Conservation (phyloP, 2,888 invertebrate species). For the Tetranychus truncatus region DNA sequence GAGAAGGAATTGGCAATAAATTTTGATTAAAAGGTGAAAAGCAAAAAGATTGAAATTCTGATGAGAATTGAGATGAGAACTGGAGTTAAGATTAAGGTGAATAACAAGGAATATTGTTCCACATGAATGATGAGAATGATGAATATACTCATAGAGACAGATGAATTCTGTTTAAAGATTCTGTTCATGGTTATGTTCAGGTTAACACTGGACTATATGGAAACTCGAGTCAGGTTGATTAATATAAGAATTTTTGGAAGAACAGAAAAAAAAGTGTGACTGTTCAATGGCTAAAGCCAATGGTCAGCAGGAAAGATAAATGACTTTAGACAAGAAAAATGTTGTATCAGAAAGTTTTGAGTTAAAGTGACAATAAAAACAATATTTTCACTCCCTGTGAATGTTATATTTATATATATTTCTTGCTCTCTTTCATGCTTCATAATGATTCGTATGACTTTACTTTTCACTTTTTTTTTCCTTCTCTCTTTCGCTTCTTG, state of each 20-base stretch:
- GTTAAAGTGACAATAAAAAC: background rate
- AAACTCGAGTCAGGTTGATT: background rate
- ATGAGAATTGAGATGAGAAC: background rate
- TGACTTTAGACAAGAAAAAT: background rate
- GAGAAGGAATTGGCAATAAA: background rate
- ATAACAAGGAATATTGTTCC: background rate
- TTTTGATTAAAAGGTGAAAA: background rate
- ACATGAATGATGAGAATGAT: background rate
- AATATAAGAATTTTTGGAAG: background rate
- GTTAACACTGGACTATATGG: background rate
- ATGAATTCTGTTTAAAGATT: background rate
- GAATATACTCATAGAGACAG: background rate
- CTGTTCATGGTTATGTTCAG: background rate
- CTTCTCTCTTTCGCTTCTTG: no score
- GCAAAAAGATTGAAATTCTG: background rate
- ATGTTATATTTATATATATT: background rate
- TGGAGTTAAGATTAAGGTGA: background rate
- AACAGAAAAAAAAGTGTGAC: background rate
- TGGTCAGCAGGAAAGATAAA: background rate
- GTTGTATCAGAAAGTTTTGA: background rate
- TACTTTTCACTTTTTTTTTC: no score
- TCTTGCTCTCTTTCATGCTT: background rate
- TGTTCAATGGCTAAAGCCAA: background rate
- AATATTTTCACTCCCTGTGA: background rate
- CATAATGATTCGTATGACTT: no score